Evolutionary conservation across 1,140 invertebrate genomes (phyloP).

Genomic region (Hylyphantes graminicola): DNA sequence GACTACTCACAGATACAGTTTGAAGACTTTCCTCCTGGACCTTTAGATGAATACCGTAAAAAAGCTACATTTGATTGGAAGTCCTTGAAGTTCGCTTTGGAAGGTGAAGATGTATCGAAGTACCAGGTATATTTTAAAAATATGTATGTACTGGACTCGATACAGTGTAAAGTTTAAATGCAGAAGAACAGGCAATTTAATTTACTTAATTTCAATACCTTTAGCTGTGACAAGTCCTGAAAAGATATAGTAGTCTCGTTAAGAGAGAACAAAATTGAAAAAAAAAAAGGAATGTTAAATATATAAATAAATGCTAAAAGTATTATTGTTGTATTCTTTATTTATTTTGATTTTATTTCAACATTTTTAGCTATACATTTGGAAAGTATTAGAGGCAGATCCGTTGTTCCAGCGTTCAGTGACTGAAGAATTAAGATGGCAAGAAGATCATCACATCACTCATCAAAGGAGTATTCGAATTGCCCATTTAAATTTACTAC

Average conservation of each 20-base stretch:
- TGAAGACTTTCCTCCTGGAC: constrained; percentile 75
- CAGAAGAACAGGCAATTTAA: too few species aligned
- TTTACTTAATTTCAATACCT: too few species aligned
- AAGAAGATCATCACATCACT: constrained; percentile 76
- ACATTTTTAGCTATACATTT: constrained; percentile 79
- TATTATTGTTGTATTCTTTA: too few species aligned
- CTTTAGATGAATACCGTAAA: constrained; percentile 79
- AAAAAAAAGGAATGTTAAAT: too few species aligned
- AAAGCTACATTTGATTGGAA: constrained; percentile 84
- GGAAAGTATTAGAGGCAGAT: constrained; percentile 81
- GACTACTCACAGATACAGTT: constrained; percentile 29
- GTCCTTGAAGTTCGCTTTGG: constrained; percentile 77
- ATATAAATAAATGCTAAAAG: too few species aligned
- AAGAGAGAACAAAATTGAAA: too few species aligned
- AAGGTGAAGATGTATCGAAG: constrained; percentile 77
- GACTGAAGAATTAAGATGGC: constrained; percentile 72
- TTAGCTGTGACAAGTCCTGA: too few species aligned
- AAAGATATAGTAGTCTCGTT: too few species aligned
- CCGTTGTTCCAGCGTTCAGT: constrained; percentile 78
- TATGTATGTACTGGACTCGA: too few species aligned
- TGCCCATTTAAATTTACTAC: constrained; percentile 73
- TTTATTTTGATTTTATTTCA: not conserved
- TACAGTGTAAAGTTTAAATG: too few species aligned
- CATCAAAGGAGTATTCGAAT: constrained; percentile 73
- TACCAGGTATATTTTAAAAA: constrained; percentile 73